Evolutionary conservation across 2,888 invertebrate genomes (phyloP).

Genomic region (Mythimna impura): DNA sequence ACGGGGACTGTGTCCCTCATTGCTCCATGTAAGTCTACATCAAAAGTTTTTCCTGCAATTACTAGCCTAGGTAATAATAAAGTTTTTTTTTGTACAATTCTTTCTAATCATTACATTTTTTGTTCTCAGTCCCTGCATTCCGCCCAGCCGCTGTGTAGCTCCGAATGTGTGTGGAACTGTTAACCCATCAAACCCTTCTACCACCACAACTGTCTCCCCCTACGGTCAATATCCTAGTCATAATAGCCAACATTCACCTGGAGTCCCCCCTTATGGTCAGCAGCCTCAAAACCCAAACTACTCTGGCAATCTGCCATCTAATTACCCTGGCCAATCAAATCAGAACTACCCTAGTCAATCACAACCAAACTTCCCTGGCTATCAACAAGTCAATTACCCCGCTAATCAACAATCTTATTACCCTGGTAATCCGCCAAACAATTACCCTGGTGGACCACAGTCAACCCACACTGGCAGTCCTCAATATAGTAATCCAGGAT

Average conservation of each 20-base stretch:
- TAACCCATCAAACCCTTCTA: slow-evolving; percentile 23
- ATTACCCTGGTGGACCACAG: slow-evolving; percentile 48
- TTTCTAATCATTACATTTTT: neutral
- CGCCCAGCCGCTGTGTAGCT: slow-evolving; percentile 76
- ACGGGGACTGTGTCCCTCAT: slow-evolving; percentile 75
- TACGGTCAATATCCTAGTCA: slow-evolving; percentile 27
- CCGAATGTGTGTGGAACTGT: slow-evolving; percentile 78
- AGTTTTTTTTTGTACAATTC: too few species aligned
- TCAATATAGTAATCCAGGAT: slow-evolving; percentile 32
- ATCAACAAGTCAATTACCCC: slow-evolving; percentile 20
- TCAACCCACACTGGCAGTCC: slow-evolving; percentile 46
- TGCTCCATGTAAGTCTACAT: slow-evolving; percentile 76
- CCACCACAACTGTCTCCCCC: slow-evolving; percentile 36
- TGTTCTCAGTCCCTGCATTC: slow-evolving; percentile 85
- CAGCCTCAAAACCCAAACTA: slow-evolving; percentile 51
- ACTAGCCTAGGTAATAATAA: neutral
- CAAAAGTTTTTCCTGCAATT: neutral
- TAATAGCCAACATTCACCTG: slow-evolving; percentile 15
- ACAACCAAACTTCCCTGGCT: slow-evolving; percentile 16
- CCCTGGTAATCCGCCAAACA: slow-evolving; percentile 29
- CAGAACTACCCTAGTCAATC: slow-evolving; percentile 16
- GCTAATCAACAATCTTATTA: neutral
- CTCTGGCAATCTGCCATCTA: slow-evolving; percentile 47
- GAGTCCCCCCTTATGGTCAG: slow-evolving; percentile 47
- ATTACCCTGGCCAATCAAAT: slow-evolving; percentile 38